phyloP scores from a whole-genome alignment of 2,797 vertebrate species.

The Diplodus sargus region DNA sequence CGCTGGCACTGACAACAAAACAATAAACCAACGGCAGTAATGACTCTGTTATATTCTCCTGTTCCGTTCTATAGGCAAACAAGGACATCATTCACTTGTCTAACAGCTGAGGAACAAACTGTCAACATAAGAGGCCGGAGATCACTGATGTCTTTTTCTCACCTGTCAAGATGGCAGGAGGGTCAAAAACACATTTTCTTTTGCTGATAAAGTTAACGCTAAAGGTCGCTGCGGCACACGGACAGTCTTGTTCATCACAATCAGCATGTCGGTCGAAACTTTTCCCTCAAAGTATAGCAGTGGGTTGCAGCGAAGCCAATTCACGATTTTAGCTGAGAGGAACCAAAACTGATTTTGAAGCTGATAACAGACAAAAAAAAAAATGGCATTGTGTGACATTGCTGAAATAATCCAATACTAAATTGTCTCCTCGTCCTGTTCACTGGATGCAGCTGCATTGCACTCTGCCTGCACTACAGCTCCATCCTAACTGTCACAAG shows the following conservation, averaged over 20 bases:
- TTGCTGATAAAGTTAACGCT: not conserved
- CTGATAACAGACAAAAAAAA: not conserved
- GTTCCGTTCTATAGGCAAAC: conserved; percentile 29
- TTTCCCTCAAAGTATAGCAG: not conserved
- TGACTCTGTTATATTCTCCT: conserved; percentile 36
- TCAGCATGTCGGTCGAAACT: not conserved
- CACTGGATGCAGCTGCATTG: not conserved
- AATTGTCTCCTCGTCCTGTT: not conserved
- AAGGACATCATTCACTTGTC: conserved; percentile 33
- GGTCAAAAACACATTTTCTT: not conserved
- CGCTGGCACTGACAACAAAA: conserved; percentile 24
- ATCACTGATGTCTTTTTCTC: not conserved
- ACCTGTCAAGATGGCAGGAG: not conserved
- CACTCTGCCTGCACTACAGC: not conserved
- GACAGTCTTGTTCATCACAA: not conserved
- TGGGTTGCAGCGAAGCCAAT: not conserved
- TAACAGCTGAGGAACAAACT: conserved; percentile 20
- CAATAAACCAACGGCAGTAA: conserved; percentile 55
- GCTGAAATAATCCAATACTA: conserved; percentile 13
- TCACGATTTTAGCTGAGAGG: not conserved
- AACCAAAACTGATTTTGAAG: conserved; percentile 17
- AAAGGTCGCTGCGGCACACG: not conserved
- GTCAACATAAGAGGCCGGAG: conserved; percentile 8
- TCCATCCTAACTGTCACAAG: not conserved
- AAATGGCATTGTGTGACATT: conserved; percentile 13